Evolutionary conservation across 2,888 invertebrate genomes (phyloP).

Genomic region (Leucoptera coffeella): DNA sequence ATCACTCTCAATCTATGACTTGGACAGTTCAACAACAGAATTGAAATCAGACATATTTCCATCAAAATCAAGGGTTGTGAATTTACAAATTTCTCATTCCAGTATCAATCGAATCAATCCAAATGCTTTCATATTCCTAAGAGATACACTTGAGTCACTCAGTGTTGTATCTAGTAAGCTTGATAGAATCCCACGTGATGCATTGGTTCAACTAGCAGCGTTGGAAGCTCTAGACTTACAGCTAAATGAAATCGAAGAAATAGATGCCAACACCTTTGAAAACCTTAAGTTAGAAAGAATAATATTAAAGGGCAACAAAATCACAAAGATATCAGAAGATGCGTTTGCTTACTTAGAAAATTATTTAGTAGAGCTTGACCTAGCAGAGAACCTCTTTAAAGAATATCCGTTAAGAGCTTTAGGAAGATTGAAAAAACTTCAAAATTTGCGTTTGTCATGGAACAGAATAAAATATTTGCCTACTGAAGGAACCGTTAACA

Average conservation of each 20-base stretch:
- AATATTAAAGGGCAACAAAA: constrained; percentile 79
- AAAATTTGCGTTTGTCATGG: constrained; percentile 68
- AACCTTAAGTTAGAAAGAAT: constrained; percentile 74
- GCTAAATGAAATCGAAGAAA: constrained; percentile 75
- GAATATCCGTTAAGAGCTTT: constrained; percentile 76
- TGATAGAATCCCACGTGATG: constrained; percentile 69
- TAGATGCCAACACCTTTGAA: constrained; percentile 80
- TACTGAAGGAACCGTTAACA: constrained; percentile 63
- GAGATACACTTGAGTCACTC: constrained; percentile 65
- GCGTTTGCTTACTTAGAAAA: constrained; percentile 75
- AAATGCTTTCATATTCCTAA: constrained; percentile 62
- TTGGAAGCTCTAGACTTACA: constrained; percentile 76
- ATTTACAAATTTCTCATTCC: constrained; percentile 74
- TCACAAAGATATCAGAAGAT: constrained; percentile 75
- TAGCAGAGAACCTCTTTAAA: constrained; percentile 82
- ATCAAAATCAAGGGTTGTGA: constrained; percentile 59
- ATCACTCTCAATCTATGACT: constrained; percentile 82
- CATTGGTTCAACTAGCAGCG: constrained; percentile 63
- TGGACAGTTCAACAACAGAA: constrained; percentile 73
- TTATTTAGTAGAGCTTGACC: constrained; percentile 72
- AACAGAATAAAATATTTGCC: constrained; percentile 76
- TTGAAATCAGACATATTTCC: constrained; percentile 73
- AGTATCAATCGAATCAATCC: constrained; percentile 63
- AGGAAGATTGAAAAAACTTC: constrained; percentile 65
- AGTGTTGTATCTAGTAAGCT: constrained; percentile 72